Evolutionary conservation across 2,888 invertebrate genomes (phyloP).

Genomic region (Phlogophora meticulosa): DNA sequence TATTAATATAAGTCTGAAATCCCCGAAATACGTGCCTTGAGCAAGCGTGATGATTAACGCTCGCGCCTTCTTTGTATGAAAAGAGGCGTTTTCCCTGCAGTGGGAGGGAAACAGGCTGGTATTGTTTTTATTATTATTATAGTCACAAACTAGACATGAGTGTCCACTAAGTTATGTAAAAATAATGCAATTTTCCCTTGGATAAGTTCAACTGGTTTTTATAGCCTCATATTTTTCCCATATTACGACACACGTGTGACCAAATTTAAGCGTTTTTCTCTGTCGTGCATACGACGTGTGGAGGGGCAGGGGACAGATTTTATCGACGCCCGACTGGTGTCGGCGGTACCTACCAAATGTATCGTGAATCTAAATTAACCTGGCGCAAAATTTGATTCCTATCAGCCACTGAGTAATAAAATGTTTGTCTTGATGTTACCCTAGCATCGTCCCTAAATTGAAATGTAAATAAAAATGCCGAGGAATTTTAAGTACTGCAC

Average conservation of each 20-base stretch:
- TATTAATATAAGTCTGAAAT: too few species aligned
- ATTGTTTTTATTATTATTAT: slow-evolving; percentile 11
- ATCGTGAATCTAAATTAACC: slow-evolving; percentile 75
- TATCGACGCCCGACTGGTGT: slow-evolving; percentile 70
- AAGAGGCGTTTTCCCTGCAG: too few species aligned
- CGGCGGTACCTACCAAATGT: slow-evolving; percentile 67
- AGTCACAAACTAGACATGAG: slow-evolving; percentile 30
- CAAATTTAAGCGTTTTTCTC: slow-evolving; percentile 70
- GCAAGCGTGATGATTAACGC: too few species aligned
- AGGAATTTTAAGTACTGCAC: slow-evolving; percentile 46
- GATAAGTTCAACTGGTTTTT: slow-evolving; percentile 62
- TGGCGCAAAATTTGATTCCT: slow-evolving; percentile 71
- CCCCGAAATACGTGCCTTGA: too few species aligned
- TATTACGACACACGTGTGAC: slow-evolving; percentile 72
- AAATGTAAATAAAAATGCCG: slow-evolving; percentile 57
- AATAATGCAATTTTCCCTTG: slow-evolving; percentile 59
- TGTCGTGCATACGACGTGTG: slow-evolving; percentile 66
- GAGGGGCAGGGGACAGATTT: slow-evolving; percentile 72
- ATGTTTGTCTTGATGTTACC: slow-evolving; percentile 58
- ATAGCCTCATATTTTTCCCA: slow-evolving; percentile 62
- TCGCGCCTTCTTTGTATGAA: too few species aligned
- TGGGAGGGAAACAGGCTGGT: background rate
- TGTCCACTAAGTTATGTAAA: slow-evolving; percentile 53
- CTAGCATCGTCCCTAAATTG: slow-evolving; percentile 49
- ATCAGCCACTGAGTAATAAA: slow-evolving; percentile 68